phyloP scores from a whole-genome alignment of 1,140 invertebrate species.

The Holotrichia oblita region DNA sequence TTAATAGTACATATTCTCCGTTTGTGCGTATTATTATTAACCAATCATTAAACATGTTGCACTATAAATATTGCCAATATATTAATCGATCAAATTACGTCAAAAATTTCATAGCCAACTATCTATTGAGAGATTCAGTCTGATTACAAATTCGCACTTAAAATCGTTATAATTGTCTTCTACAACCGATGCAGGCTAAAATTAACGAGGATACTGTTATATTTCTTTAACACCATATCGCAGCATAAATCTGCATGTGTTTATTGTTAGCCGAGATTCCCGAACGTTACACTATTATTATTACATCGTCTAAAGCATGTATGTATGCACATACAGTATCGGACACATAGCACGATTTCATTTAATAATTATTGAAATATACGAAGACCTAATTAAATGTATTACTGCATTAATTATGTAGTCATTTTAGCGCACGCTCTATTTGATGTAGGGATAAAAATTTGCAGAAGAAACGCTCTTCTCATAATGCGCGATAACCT shows the following conservation, averaged over 20 bases:
- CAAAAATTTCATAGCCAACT: too few species aligned
- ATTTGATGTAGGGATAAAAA: conserved; percentile 6
- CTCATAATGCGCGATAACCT: conserved; percentile 13
- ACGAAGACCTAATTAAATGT: conserved; percentile 11
- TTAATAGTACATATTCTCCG: too few species aligned
- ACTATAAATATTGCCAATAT: too few species aligned
- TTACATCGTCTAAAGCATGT: background rate
- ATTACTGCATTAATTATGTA: conserved; percentile 7
- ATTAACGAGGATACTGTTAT: conserved; percentile 3
- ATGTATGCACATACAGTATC: background rate
- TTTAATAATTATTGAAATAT: conserved; percentile 15
- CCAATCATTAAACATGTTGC: too few species aligned
- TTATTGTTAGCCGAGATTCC: conserved; percentile 9
- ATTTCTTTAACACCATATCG: conserved; percentile 1
- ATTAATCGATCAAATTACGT: too few species aligned
- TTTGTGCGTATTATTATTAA: too few species aligned
- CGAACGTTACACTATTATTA: background rate
- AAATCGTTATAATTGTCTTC: background rate
- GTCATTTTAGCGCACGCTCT: background rate
- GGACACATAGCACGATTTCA: background rate
- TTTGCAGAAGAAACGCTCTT: conserved; percentile 3
- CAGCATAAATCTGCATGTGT: conserved; percentile 8
- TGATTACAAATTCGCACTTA: too few species aligned
- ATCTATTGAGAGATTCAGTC: too few species aligned
- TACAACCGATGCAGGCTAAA: background rate